Conservation (phyloP, 2,888 invertebrate species). For the Drosophila koepferae region DNA sequence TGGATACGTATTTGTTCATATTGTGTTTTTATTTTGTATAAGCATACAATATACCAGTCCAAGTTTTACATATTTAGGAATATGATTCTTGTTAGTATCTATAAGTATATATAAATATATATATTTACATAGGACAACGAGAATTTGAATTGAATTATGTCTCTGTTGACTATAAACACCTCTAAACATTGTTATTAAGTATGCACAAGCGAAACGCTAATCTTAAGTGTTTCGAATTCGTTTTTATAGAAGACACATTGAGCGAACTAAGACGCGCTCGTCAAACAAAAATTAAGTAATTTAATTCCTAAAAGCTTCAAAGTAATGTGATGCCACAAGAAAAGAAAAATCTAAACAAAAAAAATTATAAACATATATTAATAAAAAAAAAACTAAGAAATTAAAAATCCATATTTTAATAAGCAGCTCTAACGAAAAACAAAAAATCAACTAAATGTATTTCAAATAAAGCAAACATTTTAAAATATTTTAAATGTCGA, state of each 20-base stretch:
- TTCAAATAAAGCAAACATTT: conserved; percentile 40
- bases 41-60: conserved; percentile 55
- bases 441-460: conserved; percentile 29
- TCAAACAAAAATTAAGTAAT: conserved; percentile 6
- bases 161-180: conserved; percentile 34
- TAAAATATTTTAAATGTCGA: not conserved
- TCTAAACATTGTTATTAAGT: conserved; percentile 30
- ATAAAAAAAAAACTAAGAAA: conserved; percentile 24
- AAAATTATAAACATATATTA: no score
- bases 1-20: conserved; percentile 48
- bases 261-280: conserved; percentile 40
- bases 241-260: conserved; percentile 45
- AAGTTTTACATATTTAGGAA: conserved; percentile 64
- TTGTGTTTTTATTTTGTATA: conserved; percentile 23
- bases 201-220: conserved; percentile 37
- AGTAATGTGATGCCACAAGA: conserved; percentile 62
- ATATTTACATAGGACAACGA: conserved; percentile 19
- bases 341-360: not conserved
- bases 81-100: conserved; percentile 48
- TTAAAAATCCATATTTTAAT: conserved; percentile 64
- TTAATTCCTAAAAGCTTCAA: conserved; percentile 55
- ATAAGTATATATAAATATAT: conserved; percentile 2
- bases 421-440: conserved; percentile 30
- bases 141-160: conserved; percentile 23
- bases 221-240: conserved; percentile 31